phyloP scores from a whole-genome alignment of 2,888 invertebrate species.

The Aplocera efformata region DNA sequence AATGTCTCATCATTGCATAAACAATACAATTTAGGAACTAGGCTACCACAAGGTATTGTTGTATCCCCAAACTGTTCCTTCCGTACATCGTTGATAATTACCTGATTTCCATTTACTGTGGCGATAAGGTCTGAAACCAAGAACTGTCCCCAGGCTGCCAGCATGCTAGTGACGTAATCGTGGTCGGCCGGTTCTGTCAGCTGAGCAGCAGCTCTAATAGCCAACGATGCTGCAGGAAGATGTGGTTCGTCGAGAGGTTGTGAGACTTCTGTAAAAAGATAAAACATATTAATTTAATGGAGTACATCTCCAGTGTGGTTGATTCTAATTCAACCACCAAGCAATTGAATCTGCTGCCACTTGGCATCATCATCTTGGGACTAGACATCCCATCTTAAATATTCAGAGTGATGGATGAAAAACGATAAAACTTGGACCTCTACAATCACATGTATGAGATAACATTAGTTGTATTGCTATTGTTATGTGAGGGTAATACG shows the following conservation, averaged over 20 bases:
- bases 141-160: conserved; percentile 90
- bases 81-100: conserved; percentile 24
- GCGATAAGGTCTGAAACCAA: conserved; percentile 86
- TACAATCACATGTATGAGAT: no score
- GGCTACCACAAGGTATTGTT: conserved; percentile 2
- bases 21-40: not conserved
- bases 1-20: no score
- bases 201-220: conserved; percentile 79
- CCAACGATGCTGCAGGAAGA: conserved; percentile 82
- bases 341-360: no score
- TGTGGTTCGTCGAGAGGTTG: conserved; percentile 74
- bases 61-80: conserved; percentile 5
- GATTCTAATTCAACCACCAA: no score
- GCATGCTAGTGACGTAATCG: conserved; percentile 87
- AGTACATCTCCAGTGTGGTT: no score
- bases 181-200: conserved; percentile 80
- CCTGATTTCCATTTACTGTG: conserved; percentile 81
- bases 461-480: no score
- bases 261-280: conserved; percentile 50
- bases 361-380: no score
- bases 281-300: no score
- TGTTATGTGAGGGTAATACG: no score
- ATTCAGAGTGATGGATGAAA: no score
- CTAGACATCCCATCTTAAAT: no score
- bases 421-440: no score